A percentile compares a stretch with the other conserved stretches of the same genome.
Evolutionary conservation across 2,797 vertebrate species (phyloP).

Genomic region (Oreochromis mossambicus): DNA sequence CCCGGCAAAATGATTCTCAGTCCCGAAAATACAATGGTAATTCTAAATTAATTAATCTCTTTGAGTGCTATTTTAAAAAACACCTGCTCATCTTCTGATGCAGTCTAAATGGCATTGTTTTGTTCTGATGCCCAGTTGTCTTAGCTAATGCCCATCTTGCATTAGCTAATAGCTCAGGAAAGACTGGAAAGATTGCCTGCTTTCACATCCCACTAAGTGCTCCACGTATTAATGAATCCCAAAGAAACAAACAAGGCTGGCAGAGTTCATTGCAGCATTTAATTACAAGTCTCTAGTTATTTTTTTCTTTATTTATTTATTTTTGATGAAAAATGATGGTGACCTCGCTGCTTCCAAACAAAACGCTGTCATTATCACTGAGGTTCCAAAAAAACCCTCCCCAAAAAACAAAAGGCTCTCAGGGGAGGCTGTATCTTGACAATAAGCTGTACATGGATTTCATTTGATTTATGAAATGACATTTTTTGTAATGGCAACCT

Average conservation of each 20-base stretch:
- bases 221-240: slow-evolving; percentile 22
- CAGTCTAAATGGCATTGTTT: not conserved
- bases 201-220: slow-evolving; percentile 14
- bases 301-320: not conserved
- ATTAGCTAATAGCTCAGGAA: not conserved
- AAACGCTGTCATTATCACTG: slow-evolving; percentile 10
- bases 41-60: not conserved
- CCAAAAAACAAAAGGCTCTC: not conserved
- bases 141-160: not conserved
- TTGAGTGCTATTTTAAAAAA: not conserved
- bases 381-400: not conserved
- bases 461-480: slow-evolving; percentile 25
- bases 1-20: not conserved
- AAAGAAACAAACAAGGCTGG: slow-evolving; percentile 23
- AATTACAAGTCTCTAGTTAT: slow-evolving; percentile 9
- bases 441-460: not conserved
- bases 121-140: not conserved
- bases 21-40: not conserved
- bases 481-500: slow-evolving; percentile 5
- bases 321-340: not conserved
- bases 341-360: not conserved
- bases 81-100: not conserved
- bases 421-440: slow-evolving; percentile 1
- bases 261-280: slow-evolving; percentile 18
- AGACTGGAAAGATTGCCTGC: slow-evolving; percentile 4